Evolutionary conservation across 2,797 vertebrate species (phyloP).

Genomic region (Oophaga sylvatica): DNA sequence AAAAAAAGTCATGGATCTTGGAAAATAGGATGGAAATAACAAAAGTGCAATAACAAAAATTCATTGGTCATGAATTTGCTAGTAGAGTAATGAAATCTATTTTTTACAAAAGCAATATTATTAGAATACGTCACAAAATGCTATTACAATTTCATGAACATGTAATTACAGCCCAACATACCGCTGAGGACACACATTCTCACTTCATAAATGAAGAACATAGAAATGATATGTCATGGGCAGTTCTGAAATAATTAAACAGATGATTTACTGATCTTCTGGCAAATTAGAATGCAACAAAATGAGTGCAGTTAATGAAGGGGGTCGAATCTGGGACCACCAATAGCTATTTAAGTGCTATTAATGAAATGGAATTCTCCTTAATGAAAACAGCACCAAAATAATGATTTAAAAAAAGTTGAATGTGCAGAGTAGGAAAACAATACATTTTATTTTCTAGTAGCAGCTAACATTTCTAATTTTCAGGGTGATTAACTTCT

Average conservation of each 20-base stretch:
- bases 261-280: slow-evolving; percentile 40
- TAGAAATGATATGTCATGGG: slow-evolving; percentile 36
- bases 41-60: too few relatives aligned
- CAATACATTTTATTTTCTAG: slow-evolving; percentile 59
- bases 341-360: slow-evolving; percentile 39
- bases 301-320: slow-evolving; percentile 6
- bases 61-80: not conserved
- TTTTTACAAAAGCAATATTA: not conserved
- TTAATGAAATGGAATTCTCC: slow-evolving; percentile 56
- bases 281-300: slow-evolving; percentile 19
- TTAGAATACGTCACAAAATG: slow-evolving; percentile 14
- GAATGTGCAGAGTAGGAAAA: slow-evolving; percentile 42
- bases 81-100: slow-evolving; percentile 1
- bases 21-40: not conserved
- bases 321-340: slow-evolving; percentile 18
- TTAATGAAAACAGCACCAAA: slow-evolving; percentile 52
- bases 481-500: slow-evolving; percentile 62
- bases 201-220: not conserved
- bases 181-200: slow-evolving; percentile 1
- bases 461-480: slow-evolving; percentile 60
- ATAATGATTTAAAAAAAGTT: slow-evolving; percentile 36
- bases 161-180: slow-evolving; percentile 16
- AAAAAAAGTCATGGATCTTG: not conserved
- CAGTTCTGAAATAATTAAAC: slow-evolving; percentile 43
- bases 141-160: slow-evolving; percentile 13